These are phyloP conservation scores for Antheraea mylitta DNA, from an alignment of 1,140 invertebrate species.

Conservation along the genomic window DNA sequence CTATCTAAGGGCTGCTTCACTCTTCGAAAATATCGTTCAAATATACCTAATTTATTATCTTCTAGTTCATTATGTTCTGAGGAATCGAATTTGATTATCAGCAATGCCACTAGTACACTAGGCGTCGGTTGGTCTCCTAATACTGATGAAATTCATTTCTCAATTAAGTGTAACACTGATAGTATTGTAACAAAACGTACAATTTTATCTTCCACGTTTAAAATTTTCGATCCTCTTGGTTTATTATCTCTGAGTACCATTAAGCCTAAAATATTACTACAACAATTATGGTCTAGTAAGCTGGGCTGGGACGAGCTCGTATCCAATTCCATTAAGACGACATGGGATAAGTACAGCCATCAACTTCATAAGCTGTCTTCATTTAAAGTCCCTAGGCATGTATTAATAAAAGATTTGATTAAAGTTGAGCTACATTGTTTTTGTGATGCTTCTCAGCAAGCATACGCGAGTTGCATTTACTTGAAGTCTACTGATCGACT, in stretches of 20 bases:
- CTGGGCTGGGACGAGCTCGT: background rate
- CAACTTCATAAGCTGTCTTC: background rate
- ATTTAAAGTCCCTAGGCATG: conserved; percentile 15
- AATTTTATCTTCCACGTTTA: conserved; percentile 29
- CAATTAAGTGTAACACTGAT: background rate
- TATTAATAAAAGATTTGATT: conserved; percentile 12
- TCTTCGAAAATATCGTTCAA: conserved; percentile 25
- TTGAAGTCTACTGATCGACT: conserved; percentile 15
- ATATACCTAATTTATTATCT: conserved; percentile 1
- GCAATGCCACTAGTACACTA: conserved; percentile 17
- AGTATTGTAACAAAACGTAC: conserved; percentile 25
- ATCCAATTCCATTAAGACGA: background rate
- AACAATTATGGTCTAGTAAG: background rate
- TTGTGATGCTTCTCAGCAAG: conserved; percentile 25
- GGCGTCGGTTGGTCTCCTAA: conserved; percentile 28
- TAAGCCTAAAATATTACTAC: conserved; percentile 35
- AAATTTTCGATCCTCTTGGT: conserved; percentile 39
- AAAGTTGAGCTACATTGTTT: conserved; percentile 27
- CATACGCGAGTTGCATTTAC: conserved; percentile 24
- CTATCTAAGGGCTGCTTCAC: conserved; percentile 22
- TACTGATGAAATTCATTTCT: conserved; percentile 23
- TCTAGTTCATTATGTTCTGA: background rate
- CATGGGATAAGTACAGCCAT: background rate
- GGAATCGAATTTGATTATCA: conserved; percentile 24
- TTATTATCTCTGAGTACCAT: conserved; percentile 30